Conservation (phyloP, 1,140 invertebrate genomes). For the Phocides pigmalion region DNA sequence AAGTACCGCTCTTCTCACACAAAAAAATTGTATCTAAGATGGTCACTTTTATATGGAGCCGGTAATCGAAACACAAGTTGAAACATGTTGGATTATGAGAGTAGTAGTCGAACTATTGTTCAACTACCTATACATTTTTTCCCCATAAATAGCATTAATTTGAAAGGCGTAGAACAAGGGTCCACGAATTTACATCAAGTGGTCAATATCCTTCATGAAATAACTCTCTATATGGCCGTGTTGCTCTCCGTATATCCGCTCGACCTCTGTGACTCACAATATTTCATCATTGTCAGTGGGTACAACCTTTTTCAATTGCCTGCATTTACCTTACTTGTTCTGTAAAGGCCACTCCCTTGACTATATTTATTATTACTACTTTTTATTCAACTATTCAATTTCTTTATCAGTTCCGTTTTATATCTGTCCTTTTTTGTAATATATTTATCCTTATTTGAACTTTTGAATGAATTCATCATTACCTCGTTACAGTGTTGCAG, state of each 20-base stretch:
- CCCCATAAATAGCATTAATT: neutral
- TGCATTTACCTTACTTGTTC: slow-evolving; percentile 31
- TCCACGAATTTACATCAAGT: too few species aligned
- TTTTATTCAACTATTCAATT: neutral
- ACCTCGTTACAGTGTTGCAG: too few species aligned
- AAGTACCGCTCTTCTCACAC: too few species aligned
- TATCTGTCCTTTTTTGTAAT: neutral
- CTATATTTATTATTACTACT: slow-evolving; percentile 24
- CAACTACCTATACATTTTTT: too few species aligned
- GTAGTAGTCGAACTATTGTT: too few species aligned
- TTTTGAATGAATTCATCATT: too few species aligned
- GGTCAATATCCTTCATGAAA: slow-evolving; percentile 12
- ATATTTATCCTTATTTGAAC: neutral
- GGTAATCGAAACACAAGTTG: too few species aligned
- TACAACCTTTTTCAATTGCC: slow-evolving; percentile 39
- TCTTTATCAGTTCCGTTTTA: neutral
- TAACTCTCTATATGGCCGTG: slow-evolving; percentile 18
- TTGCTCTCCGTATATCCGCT: slow-evolving; percentile 43
- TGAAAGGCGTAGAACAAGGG: too few species aligned
- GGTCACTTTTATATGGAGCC: too few species aligned
- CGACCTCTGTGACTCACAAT: slow-evolving; percentile 47
- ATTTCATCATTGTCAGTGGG: slow-evolving; percentile 43
- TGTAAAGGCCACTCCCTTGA: slow-evolving; percentile 29
- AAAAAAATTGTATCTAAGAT: too few species aligned
- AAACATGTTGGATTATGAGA: too few species aligned